Conservation (phyloP, 2,113 vertebrate species). For the Pachyramphus minor region DNA sequence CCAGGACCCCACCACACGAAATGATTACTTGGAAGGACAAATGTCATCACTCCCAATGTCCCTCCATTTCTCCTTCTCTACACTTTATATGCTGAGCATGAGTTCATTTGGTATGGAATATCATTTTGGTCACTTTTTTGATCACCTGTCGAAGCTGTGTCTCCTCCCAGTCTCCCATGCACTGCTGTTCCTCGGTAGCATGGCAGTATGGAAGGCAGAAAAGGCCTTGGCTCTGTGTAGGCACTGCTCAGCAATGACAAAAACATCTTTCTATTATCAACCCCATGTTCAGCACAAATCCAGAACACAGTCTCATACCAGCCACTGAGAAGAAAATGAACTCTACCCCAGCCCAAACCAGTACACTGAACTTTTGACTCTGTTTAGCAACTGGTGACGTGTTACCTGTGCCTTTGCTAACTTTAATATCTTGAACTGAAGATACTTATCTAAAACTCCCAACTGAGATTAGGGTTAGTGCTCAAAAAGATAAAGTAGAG, state of each 20-base stretch:
- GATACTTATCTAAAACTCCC: background rate
- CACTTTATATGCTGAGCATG: background rate
- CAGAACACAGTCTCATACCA: background rate
- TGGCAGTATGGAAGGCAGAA: background rate
- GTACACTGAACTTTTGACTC: background rate
- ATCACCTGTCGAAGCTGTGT: fast-evolving
- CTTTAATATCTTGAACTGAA: background rate
- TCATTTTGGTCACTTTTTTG: background rate
- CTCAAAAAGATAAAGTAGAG: background rate
- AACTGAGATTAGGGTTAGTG: background rate
- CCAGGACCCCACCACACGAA: fast-evolving
- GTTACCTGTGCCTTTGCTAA: background rate
- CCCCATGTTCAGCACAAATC: background rate
- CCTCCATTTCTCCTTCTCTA: background rate
- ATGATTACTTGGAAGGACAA: background rate
- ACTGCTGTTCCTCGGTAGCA: fast-evolving
- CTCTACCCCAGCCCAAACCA: background rate
- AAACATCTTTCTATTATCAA: background rate
- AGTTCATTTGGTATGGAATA: background rate
- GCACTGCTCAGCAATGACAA: background rate
- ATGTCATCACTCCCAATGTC: background rate
- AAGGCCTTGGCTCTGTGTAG: background rate
- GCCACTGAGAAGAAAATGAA: background rate
- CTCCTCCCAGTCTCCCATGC: background rate
- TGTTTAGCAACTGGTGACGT: background rate